These are phyloP conservation scores for Platichthys flesus DNA, from an alignment of 2,113 vertebrate species.

Conservation along the genomic window DNA sequence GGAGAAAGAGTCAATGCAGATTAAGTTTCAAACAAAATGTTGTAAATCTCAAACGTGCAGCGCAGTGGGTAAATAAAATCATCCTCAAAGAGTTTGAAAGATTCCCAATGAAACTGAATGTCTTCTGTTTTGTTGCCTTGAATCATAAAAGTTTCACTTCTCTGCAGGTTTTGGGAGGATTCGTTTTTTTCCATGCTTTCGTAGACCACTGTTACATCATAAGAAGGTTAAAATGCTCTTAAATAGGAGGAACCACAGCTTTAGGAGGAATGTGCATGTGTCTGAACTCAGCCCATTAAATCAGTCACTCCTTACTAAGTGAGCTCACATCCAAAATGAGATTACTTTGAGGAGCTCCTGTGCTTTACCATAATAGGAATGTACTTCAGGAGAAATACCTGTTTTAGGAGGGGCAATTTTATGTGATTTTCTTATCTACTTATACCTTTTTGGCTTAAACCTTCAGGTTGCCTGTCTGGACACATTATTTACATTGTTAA, in stretches of 20 bases:
- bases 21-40: neutral
- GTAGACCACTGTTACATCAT: neutral
- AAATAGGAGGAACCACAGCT: constrained; percentile 27
- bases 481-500: neutral
- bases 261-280: constrained; percentile 50
- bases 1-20: neutral
- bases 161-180: neutral
- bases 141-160: neutral
- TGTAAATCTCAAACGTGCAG: neutral
- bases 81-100: neutral
- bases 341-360: constrained; percentile 40
- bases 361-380: constrained; percentile 70
- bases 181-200: neutral
- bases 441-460: constrained; percentile 21
- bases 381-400: constrained; percentile 38
- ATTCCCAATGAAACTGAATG: neutral
- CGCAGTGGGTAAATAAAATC: neutral
- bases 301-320: constrained; percentile 55
- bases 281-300: constrained; percentile 49
- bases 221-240: constrained; percentile 25
- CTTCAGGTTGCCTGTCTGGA: neutral
- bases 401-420: constrained; percentile 8
- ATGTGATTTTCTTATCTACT: constrained; percentile 26
- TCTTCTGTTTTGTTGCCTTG: neutral
- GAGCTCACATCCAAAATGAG: constrained; percentile 43